Evolutionary conservation across 2,797 vertebrate species (phyloP).

Genomic region (Chelidonichthys spinosus): DNA sequence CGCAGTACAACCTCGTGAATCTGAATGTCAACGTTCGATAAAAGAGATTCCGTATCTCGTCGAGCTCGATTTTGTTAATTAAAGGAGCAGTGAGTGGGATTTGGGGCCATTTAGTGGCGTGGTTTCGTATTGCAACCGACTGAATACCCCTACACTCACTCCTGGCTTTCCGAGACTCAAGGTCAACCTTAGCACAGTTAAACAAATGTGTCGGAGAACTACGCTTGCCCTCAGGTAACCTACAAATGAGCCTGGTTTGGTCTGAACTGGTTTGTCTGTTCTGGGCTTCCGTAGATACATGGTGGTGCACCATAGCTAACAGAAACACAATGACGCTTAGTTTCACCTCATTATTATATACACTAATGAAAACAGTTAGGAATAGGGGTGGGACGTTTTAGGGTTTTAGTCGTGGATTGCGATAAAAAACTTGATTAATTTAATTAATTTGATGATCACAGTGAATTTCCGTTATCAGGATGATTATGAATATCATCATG

Average conservation of each 20-base stretch:
- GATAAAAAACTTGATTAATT: too few relatives aligned
- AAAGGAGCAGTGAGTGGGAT: conserved; percentile 10
- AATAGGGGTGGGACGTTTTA: too few relatives aligned
- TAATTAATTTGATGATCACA: too few relatives aligned
- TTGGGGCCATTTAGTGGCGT: background rate
- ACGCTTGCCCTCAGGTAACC: background rate
- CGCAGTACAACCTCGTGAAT: conserved; percentile 54
- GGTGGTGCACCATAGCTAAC: background rate
- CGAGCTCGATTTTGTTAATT: conserved; percentile 33
- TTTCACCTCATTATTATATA: too few relatives aligned
- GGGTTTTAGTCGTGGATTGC: too few relatives aligned
- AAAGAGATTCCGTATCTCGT: conserved; percentile 53
- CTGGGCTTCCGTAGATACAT: background rate
- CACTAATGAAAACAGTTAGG: too few relatives aligned
- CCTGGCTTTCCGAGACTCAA: background rate
- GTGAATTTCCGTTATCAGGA: too few relatives aligned
- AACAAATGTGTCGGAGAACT: background rate
- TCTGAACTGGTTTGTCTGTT: background rate
- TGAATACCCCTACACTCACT: background rate
- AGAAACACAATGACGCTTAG: too few relatives aligned
- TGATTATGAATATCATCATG: too few relatives aligned
- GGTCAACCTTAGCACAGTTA: background rate
- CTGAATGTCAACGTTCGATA: conserved; percentile 49
- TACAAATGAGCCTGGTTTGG: background rate
- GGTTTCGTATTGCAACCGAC: background rate